Percentiles rank a stretch among this genome's conserved stretches.
Conservation (phyloP, 2,888 invertebrate genomes). For the Ophioninae sp. region DNA sequence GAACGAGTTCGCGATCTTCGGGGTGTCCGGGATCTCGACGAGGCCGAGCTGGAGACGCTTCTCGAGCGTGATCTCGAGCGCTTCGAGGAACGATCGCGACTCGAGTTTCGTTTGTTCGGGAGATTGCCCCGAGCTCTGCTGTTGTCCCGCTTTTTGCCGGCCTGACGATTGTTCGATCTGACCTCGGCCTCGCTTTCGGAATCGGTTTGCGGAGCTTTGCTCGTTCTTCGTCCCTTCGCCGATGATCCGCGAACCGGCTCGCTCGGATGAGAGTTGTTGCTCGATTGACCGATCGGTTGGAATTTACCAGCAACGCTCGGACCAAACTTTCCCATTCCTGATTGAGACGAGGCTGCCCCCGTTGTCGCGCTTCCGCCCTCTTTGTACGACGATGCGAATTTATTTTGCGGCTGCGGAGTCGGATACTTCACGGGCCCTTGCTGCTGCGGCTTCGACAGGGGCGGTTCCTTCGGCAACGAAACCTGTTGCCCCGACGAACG, state of each 20-base stretch:
- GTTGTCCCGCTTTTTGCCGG: constrained; percentile 81
- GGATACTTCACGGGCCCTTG: constrained; percentile 77
- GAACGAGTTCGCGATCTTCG: constrained; percentile 82
- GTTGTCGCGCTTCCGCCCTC: constrained; percentile 68
- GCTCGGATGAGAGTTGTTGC: too few species aligned
- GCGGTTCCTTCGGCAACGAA: constrained; percentile 79
- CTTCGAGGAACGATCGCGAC: constrained; percentile 73
- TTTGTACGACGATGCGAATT: constrained; percentile 77
- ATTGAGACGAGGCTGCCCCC: constrained; percentile 51
- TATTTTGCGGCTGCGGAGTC: constrained; percentile 76
- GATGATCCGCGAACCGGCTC: constrained; percentile 69
- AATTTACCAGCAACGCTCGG: constrained; percentile 77
- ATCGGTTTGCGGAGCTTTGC: constrained; percentile 84
- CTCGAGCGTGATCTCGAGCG: constrained; percentile 81
- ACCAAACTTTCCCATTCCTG: constrained; percentile 71
- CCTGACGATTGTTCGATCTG: constrained; percentile 71
- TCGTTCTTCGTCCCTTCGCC: constrained; percentile 81
- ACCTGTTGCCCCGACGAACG: constrained; percentile 74
- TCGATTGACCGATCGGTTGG: constrained; percentile 72
- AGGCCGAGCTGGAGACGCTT: constrained; percentile 85
- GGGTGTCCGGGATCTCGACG: constrained; percentile 86
- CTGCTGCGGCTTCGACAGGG: constrained; percentile 67
- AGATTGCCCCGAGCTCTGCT: constrained; percentile 69
- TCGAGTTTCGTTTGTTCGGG: constrained; percentile 68
- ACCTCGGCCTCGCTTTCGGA: constrained; percentile 78